Evolutionary conservation across 1,140 invertebrate genomes (phyloP).

Genomic region (Pygmarrhopalites habei): DNA sequence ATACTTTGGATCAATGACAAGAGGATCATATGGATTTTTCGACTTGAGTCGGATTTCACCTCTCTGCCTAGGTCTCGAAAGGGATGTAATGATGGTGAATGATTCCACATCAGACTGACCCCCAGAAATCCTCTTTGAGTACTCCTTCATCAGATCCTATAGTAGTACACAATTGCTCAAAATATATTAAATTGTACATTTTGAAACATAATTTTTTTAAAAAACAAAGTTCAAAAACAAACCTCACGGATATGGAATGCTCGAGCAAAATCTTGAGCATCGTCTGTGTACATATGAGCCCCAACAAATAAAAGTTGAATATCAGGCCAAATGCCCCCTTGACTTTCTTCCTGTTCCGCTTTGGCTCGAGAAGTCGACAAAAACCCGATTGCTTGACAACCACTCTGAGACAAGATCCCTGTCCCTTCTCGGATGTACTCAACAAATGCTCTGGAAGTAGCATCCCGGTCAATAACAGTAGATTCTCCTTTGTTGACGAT

Average conservation of each 20-base stretch:
- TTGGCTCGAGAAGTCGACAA: conserved; percentile 8
- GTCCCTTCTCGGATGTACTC: neutral
- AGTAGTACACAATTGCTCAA: no score
- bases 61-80: conserved; percentile 42
- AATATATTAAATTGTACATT: no score
- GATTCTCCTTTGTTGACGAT: conserved; percentile 9
- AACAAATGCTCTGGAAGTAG: neutral
- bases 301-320: conserved; percentile 20
- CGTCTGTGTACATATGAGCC: conserved; percentile 14
- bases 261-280: conserved; percentile 22
- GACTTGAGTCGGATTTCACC: conserved; percentile 52
- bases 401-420: conserved; percentile 6
- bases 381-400: neutral
- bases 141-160: conserved; percentile 13
- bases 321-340: conserved; percentile 20
- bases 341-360: conserved; percentile 14
- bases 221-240: no score
- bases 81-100: conserved; percentile 28
- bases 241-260: no score
- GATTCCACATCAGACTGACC: conserved; percentile 15
- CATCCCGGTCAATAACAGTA: conserved; percentile 24
- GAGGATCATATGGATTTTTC: conserved; percentile 52
- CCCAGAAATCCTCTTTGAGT: conserved; percentile 13
- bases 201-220: no score
- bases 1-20: conserved; percentile 60